phyloP scores from a whole-genome alignment of 1,140 invertebrate genomes.

The Nasonia vitripennis region DNA sequence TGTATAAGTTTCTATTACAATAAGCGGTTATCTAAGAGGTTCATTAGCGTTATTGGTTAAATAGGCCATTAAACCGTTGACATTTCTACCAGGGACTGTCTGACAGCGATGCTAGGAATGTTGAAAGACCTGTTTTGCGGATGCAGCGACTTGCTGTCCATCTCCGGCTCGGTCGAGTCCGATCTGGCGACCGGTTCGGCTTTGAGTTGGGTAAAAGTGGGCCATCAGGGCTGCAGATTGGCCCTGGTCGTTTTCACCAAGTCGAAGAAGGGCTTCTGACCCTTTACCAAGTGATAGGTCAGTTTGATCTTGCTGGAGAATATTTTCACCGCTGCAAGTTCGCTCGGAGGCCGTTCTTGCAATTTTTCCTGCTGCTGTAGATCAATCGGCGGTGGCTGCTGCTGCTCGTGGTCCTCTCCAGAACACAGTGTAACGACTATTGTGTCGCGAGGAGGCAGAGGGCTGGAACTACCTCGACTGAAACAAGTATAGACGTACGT shows the following conservation, averaged over 20 bases:
- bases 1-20: too few relatives aligned
- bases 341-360: slow-evolving; percentile 58
- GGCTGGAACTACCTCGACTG: slow-evolving; percentile 70
- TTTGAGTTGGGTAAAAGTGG: slow-evolving; percentile 66
- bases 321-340: slow-evolving; percentile 61
- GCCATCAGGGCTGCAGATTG: slow-evolving; percentile 66
- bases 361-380: slow-evolving; percentile 34
- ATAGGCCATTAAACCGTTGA: too few relatives aligned
- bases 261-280: slow-evolving; percentile 65
- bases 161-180: neutral
- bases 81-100: too few relatives aligned
- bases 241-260: slow-evolving; percentile 57
- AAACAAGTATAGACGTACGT: slow-evolving; percentile 71
- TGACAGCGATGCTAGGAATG: slow-evolving; percentile 54
- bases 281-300: slow-evolving; percentile 53
- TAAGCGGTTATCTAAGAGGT: too few relatives aligned
- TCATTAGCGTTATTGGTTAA: too few relatives aligned
- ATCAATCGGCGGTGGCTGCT: neutral
- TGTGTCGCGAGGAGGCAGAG: slow-evolving; percentile 64
- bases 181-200: slow-evolving; percentile 17
- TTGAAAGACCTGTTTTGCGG: slow-evolving; percentile 54
- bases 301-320: slow-evolving; percentile 58
- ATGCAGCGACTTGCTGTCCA: slow-evolving; percentile 18
- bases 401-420: slow-evolving; percentile 56
- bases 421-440: slow-evolving; percentile 69